These are phyloP conservation scores for Morone saxatilis DNA, from an alignment of 2,113 vertebrate species.

Conservation along the genomic window DNA sequence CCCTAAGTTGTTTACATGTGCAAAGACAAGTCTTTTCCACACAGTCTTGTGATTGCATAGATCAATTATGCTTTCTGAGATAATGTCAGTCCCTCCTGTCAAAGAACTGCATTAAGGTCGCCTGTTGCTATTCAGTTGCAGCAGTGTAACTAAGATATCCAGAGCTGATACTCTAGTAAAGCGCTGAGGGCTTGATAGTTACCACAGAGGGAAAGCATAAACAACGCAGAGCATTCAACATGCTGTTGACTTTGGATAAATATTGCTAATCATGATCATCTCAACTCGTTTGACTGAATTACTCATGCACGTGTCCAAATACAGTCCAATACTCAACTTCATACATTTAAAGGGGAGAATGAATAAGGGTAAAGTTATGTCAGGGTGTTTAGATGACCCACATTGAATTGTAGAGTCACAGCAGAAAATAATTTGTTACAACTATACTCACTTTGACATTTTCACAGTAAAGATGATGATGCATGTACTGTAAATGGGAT, in stretches of 20 bases:
- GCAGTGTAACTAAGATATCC: slow-evolving; percentile 24
- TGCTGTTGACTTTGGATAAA: slow-evolving; percentile 64
- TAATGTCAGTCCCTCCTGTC: not conserved
- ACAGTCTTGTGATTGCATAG: not conserved
- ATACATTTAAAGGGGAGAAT: not conserved
- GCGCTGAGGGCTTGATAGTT: slow-evolving; percentile 17
- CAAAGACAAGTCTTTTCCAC: not conserved
- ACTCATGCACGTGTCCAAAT: slow-evolving; percentile 53
- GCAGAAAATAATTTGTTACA: not conserved
- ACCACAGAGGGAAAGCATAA: slow-evolving; percentile 40
- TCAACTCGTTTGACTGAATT: slow-evolving; percentile 34
- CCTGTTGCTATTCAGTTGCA: not conserved
- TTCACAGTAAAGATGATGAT: not conserved
- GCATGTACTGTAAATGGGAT: too few relatives aligned
- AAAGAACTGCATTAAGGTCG: not conserved
- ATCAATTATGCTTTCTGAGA: not conserved
- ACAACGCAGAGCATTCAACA: slow-evolving; percentile 26
- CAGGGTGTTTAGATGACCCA: not conserved
- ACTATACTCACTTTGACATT: not conserved
- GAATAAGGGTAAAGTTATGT: not conserved
- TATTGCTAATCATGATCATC: slow-evolving; percentile 33
- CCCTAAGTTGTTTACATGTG: not conserved
- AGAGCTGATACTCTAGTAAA: slow-evolving; percentile 4
- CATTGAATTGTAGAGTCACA: too few relatives aligned
- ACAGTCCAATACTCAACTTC: not conserved